Evolutionary conservation across 2,113 vertebrate species (phyloP).

Genomic region (Megaptera novaeangliae): DNA sequence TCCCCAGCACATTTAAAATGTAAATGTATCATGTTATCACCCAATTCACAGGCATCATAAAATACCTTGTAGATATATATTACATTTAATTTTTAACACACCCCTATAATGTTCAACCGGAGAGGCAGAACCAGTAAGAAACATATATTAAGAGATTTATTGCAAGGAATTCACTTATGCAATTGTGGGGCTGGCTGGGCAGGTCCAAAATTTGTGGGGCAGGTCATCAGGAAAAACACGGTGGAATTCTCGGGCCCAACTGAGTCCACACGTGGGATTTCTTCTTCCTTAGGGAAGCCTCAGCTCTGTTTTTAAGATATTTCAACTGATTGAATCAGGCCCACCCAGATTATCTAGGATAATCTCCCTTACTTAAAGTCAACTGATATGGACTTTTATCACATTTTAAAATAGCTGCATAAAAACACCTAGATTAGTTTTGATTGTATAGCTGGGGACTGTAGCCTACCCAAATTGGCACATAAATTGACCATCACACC

Average conservation of each 20-base stretch:
- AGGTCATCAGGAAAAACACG: not conserved
- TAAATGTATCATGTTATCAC: not conserved
- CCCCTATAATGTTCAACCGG: not conserved
- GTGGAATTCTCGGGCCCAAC: not conserved
- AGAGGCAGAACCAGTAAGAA: not conserved
- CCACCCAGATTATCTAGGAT: not conserved
- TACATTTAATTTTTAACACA: not conserved
- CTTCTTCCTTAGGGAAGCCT: not conserved
- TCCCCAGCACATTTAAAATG: not conserved
- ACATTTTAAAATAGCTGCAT: not conserved
- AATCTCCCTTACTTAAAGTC: not conserved
- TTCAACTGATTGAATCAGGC: not conserved
- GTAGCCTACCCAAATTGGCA: not conserved
- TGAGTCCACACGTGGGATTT: not conserved
- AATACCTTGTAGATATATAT: not conserved
- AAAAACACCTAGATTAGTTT: not conserved
- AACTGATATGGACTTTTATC: not conserved
- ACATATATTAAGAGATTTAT: not conserved
- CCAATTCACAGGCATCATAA: not conserved
- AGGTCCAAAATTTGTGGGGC: not conserved
- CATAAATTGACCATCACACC: not conserved
- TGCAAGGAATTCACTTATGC: not conserved
- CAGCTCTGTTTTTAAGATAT: not conserved
- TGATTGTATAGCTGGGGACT: not conserved
- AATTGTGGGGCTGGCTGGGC: not conserved